A percentile compares a stretch with the other conserved stretches of the same genome.
phyloP scores from a whole-genome alignment of 1,140 invertebrate species.

The Diachasma alloeum region DNA sequence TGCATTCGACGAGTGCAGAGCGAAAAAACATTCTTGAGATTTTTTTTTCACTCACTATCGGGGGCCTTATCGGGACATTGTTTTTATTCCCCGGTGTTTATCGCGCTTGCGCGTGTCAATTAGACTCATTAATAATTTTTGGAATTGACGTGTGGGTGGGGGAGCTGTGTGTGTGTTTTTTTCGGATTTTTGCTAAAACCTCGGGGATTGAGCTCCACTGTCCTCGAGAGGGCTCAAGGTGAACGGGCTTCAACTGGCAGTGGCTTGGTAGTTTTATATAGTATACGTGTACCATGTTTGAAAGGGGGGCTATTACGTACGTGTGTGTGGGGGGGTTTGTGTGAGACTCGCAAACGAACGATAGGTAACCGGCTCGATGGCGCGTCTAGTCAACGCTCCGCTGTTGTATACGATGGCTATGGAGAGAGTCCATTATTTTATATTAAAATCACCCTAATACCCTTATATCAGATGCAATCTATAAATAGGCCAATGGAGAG shows the following conservation, averaged over 20 bases:
- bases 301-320: conserved; percentile 29
- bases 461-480: not conserved
- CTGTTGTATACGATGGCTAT: not conserved
- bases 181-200: not conserved
- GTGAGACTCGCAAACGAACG: not conserved
- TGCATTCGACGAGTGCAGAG: not conserved
- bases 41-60: not conserved
- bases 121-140: not conserved
- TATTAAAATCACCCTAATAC: not conserved
- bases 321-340: not conserved
- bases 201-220: conserved; percentile 52
- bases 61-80: not conserved
- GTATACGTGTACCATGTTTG: conserved; percentile 35
- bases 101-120: not conserved
- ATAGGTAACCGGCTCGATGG: conserved; percentile 21
- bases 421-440: not conserved
- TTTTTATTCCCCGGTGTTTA: not conserved
- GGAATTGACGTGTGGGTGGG: not conserved
- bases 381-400: not conserved
- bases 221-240: conserved; percentile 57
- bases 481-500: not conserved
- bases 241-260: conserved; percentile 61
- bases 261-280: conserved; percentile 34
- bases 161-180: not conserved
- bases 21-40: not conserved